Evolutionary conservation across 2,113 vertebrate species (phyloP).

Genomic region (Serinus canaria): DNA sequence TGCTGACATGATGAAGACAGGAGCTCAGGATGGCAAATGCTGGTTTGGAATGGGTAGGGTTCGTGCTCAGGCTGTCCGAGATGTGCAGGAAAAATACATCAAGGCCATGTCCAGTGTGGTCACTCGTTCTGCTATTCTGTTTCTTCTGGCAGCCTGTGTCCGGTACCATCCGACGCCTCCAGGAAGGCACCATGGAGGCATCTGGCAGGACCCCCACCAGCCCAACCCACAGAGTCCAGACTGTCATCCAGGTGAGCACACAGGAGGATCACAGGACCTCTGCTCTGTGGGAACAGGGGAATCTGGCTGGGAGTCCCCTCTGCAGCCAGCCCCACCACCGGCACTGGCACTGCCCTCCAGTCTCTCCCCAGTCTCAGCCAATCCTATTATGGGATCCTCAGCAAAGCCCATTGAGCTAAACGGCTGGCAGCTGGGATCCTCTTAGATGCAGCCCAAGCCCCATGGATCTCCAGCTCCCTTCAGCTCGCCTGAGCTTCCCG

Average conservation of each 20-base stretch:
- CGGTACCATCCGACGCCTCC: accelerated
- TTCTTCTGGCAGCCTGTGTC: neutral
- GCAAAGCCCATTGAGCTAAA: conserved; percentile 22
- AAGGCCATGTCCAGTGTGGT: accelerated
- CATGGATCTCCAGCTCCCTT: neutral
- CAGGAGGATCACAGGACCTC: neutral
- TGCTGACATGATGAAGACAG: neutral
- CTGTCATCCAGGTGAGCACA: conserved; percentile 64
- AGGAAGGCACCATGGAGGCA: conserved; percentile 52
- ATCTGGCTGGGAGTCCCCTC: neutral
- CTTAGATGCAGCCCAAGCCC: neutral
- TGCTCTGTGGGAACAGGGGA: accelerated
- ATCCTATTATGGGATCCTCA: neutral
- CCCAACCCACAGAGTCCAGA: conserved; percentile 36
- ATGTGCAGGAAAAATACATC: neutral
- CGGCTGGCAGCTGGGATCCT: neutral
- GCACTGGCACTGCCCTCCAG: accelerated
- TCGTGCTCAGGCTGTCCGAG: neutral
- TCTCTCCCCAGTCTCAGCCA: neutral
- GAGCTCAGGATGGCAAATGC: neutral
- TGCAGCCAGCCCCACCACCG: neutral
- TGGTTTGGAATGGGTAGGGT: neutral
- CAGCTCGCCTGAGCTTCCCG: neutral
- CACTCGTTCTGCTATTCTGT: neutral
- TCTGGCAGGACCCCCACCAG: neutral